A percentile compares a stretch with the other conserved stretches of the same genome.
phyloP scores from a whole-genome alignment of 2,888 invertebrate genomes.

The Ypsolopha sequella region DNA sequence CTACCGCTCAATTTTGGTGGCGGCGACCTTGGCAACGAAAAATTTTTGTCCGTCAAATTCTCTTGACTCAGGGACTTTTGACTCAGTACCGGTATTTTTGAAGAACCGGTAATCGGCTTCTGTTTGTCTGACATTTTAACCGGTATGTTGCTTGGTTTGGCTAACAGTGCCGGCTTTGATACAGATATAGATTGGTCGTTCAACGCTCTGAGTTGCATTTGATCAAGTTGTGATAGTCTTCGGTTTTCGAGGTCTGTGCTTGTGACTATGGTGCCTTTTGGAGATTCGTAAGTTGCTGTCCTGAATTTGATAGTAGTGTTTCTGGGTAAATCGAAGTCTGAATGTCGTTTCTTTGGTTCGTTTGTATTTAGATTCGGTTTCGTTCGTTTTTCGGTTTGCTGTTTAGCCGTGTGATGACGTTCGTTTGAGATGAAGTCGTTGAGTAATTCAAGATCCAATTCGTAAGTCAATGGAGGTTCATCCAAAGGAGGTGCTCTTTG shows the following conservation, averaged over 20 bases:
- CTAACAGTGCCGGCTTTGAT: constrained; percentile 46
- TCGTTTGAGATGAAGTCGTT: constrained; percentile 63
- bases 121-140: constrained; percentile 47
- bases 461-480: constrained; percentile 49
- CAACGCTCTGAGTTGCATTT: constrained; percentile 39
- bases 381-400: constrained; percentile 51
- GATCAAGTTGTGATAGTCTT: constrained; percentile 68
- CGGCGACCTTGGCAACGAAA: constrained; percentile 51
- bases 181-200: constrained; percentile 25
- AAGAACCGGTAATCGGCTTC: constrained; percentile 36
- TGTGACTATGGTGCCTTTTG: constrained; percentile 64
- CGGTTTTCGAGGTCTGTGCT: constrained; percentile 68
- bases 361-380: constrained; percentile 34
- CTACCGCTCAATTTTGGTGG: constrained; percentile 35
- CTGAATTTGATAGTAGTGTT: constrained; percentile 73
- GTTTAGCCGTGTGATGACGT: constrained; percentile 52
- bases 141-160: constrained; percentile 62
- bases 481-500: constrained; percentile 44
- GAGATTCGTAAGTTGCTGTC: constrained; percentile 74
- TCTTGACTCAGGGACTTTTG: constrained; percentile 64
- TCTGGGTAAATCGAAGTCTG: constrained; percentile 62
- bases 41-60: constrained; percentile 50
- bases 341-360: constrained; percentile 64
- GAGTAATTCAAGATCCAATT: constrained; percentile 54
- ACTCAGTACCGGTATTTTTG: constrained; percentile 64